Base-by-base conservation (phyloP, 2,888 invertebrate species). In the Prosopocoilus inquinatus region DNA sequence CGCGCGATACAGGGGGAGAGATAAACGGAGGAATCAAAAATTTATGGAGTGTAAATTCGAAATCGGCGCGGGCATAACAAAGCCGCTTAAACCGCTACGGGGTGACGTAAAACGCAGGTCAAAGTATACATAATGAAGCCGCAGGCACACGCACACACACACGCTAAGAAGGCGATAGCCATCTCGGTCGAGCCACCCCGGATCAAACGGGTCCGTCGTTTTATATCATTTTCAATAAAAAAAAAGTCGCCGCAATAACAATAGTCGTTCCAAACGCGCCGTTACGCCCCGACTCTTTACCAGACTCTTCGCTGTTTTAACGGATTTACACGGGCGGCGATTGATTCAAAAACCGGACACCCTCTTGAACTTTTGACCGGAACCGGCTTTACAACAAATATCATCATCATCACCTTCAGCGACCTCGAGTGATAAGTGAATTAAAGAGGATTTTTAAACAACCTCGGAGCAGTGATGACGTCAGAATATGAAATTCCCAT, bases 21-120 rank as follows among this genome's bases (percentile, higher is more conserved):
- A 58, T 63, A 61, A 64, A 62, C 60, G 58, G 60, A 59, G 57
- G 58, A 64, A 65, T 65, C 65, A 65, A 65, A 65, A 64, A 65
- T 65, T 65, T 65, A 65, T 64, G 61, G 63, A 61, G 60, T 65
- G 65, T 65, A 65, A 65, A 65, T 64, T 64, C 63, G 57, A 61
- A 65, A 65, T 62, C 64, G 59, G 59, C 55, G 55, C 58, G 61
- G 64, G 64, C 20, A 28, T 64, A 65, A 65, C 65, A 65, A 61
- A 61, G 59, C 62, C 61, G 61, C 62, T 64, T 65, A 64, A 64
- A 63, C 61, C 58, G 58, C 60, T 57, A 51, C 59, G 55, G 54
- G 52, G 61, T 53, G 53, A 62, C 56, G 55, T 63, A 62, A 62
- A 61, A 55, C 63, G 47, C 39, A 56, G 64, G 64, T 64, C 64